Evolutionary conservation across 2,888 invertebrate genomes (phyloP).

Genomic region (Tuberolachnus salignus): DNA sequence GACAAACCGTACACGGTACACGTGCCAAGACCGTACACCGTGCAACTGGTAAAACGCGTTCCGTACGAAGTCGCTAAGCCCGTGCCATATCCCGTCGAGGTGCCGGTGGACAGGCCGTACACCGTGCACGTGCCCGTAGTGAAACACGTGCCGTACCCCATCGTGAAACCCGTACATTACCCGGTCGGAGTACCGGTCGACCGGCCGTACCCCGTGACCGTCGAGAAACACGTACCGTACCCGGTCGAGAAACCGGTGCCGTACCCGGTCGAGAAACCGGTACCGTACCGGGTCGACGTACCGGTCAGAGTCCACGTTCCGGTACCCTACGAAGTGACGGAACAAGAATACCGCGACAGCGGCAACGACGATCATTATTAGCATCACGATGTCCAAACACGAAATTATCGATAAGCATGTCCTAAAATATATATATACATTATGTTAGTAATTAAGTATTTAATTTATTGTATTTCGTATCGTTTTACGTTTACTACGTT

Average conservation of each 20-base stretch:
- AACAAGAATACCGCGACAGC: too few relatives aligned
- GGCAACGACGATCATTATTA: too few relatives aligned
- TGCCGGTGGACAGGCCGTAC: slow-evolving; percentile 66
- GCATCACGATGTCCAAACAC: too few relatives aligned
- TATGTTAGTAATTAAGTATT: too few relatives aligned
- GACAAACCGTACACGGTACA: slow-evolving; percentile 58
- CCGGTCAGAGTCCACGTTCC: slow-evolving; percentile 68
- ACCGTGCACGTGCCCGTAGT: slow-evolving; percentile 66
- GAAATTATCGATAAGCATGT: too few relatives aligned
- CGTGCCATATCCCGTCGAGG: slow-evolving; percentile 71
- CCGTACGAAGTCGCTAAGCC: slow-evolving; percentile 60
- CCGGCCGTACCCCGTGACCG: slow-evolving; percentile 67
- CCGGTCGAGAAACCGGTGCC: slow-evolving; percentile 77
- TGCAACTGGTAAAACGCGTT: slow-evolving; percentile 58
- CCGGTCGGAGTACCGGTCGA: slow-evolving; percentile 72
- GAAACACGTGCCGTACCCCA: slow-evolving; percentile 72
- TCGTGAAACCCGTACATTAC: slow-evolving; percentile 65
- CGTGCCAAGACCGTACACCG: slow-evolving; percentile 58
- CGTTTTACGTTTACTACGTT: too few relatives aligned
- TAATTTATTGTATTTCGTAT: too few relatives aligned
- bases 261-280: slow-evolving; percentile 77
- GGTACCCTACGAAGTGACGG: slow-evolving; percentile 63
- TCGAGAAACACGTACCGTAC: slow-evolving; percentile 79
- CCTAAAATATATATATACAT: too few relatives aligned
- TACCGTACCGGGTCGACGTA: slow-evolving; percentile 77